Evolutionary conservation across 1,140 invertebrate genomes (phyloP).

Genomic region (Pteromalus puparum): DNA sequence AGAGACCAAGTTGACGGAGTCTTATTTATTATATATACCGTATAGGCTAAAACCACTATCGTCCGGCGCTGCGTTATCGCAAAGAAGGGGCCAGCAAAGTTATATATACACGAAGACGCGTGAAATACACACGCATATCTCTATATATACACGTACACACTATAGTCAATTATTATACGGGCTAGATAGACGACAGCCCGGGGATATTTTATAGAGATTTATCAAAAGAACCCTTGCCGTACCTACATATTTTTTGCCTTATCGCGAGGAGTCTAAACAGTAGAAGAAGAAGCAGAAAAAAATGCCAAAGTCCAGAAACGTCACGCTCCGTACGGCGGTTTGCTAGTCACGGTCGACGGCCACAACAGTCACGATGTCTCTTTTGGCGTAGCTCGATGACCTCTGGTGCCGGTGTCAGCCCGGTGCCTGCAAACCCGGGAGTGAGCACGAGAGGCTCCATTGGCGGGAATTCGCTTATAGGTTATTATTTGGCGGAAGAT

Average conservation of each 20-base stretch:
- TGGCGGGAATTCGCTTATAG: too few species aligned
- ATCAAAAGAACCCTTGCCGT: slow-evolving; percentile 43
- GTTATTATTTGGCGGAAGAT: too few species aligned
- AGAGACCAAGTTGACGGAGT: neutral
- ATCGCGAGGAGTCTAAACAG: slow-evolving; percentile 16
- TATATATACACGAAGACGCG: neutral
- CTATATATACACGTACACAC: neutral
- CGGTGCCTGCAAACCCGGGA: too few species aligned
- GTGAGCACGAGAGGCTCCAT: too few species aligned
- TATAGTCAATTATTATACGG: slow-evolving; percentile 58
- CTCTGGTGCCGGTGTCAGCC: too few species aligned
- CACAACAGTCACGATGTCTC: slow-evolving; percentile 18
- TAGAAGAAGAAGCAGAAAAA: slow-evolving; percentile 1
- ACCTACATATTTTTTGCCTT: slow-evolving; percentile 40
- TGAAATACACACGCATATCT: neutral
- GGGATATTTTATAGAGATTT: slow-evolving; percentile 57
- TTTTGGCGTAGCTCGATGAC: too few species aligned
- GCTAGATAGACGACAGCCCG: slow-evolving; percentile 46
- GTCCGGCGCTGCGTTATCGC: neutral
- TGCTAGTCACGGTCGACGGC: neutral
- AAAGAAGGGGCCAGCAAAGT: slow-evolving; percentile 12
- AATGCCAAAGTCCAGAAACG: neutral
- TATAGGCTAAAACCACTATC: neutral
- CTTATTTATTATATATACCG: neutral
- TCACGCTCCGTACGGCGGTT: too few species aligned